phyloP scores from a whole-genome alignment of 2,113 vertebrate genomes.

The Malurus alboscapulatus region DNA sequence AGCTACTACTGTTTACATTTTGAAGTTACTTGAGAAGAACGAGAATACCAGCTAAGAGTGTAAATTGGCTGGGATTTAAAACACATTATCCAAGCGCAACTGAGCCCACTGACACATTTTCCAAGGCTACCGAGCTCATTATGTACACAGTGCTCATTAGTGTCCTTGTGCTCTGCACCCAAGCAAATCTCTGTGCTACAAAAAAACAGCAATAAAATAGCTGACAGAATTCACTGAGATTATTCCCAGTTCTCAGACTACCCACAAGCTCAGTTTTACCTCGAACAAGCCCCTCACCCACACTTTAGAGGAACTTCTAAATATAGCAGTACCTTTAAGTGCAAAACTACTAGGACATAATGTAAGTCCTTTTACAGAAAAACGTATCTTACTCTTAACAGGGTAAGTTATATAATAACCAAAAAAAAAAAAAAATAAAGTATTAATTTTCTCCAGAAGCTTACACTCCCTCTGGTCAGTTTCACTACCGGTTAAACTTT shows the following conservation, averaged over 20 bases:
- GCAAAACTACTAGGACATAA: background rate
- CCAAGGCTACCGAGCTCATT: background rate
- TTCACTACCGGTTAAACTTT: background rate
- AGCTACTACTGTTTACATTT: background rate
- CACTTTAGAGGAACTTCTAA: background rate
- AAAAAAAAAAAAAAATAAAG: fast-evolving
- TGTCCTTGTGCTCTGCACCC: background rate
- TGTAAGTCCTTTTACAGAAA: background rate
- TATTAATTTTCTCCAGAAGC: background rate
- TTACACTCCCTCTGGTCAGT: background rate
- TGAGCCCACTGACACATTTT: background rate
- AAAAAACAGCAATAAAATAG: background rate
- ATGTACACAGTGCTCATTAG: background rate
- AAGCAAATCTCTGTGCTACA: background rate
- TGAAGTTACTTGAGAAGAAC: background rate
- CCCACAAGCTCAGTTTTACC: background rate
- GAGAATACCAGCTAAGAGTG: background rate
- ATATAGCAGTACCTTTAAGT: fast-evolving
- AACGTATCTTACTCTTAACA: fast-evolving
- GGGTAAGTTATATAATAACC: background rate
- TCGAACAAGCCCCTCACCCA: background rate
- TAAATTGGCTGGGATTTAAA: background rate
- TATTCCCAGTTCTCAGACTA: background rate
- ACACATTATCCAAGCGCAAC: background rate
- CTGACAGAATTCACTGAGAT: background rate